Evolutionary conservation across 2,888 invertebrate species (phyloP), one percentile per base, ranked within the genome.

Genomic region (Calliopum simillimum): DNA sequence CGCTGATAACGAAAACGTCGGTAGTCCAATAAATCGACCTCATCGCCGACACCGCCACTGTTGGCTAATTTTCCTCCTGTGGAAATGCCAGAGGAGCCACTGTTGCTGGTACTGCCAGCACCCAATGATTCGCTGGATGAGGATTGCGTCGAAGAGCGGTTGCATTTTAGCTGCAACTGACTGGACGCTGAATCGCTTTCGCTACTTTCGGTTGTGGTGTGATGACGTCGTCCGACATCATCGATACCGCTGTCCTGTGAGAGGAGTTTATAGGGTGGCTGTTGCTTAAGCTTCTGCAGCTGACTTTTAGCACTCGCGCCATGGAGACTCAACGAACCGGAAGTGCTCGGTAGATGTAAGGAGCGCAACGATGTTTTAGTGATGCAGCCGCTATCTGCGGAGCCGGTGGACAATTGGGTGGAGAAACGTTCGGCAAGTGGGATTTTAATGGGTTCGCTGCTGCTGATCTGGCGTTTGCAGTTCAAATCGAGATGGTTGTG

Each of bases 211-310:
- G 23, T 16, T n/a, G 56, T 43, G 14, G 53, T 51, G 33, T 19
- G 16, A 12, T 43, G 41, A 70, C 72, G 49, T 74, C 79, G 68
- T 25, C 51, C 49, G 33, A 81, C 81, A 75, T 80, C 81, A 74
- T 86, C 86, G 49, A 86, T 86, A 74, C 86, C 86, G 67, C 86
- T 86, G 73, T 86, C 86, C 71, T 84, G 84, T 21, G 86, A 86
- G 68, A 86, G 78, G 13, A 85, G 75, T 73, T 67, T 58, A 33
- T 67, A 67, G 71, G 43, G 70, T 70, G 33, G 75, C 14, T 67
- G 74, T 33, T 73, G 79, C 67, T 79, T 77, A 11, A 79, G 61
- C 58, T 76, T 76, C 47, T 78, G 79, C 73, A 79, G 72, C 33
- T 79, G 79, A 72, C 79, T 43, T 33, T 64, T 81, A n/a, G 78